A percentile compares a stretch with the other conserved stretches of the same genome.
phyloP scores from a whole-genome alignment of 2,113 vertebrate species.

The Coptodon bakossiorum region DNA sequence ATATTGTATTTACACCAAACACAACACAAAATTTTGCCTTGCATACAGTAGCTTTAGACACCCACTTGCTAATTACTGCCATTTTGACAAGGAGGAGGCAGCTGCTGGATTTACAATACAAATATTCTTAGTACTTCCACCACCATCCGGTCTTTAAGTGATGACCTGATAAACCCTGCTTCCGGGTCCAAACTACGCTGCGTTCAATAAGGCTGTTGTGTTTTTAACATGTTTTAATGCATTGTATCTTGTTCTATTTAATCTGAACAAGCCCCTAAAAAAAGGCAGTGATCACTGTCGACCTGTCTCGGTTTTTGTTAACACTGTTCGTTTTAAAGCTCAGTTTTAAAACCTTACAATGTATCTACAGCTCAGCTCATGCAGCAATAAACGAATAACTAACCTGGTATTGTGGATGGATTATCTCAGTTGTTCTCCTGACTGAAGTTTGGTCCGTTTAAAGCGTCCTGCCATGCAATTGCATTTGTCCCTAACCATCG shows the following conservation, averaged over 20 bases:
- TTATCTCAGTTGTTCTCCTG: neutral
- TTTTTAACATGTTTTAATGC: neutral
- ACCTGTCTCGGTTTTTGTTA: neutral
- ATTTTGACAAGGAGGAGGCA: neutral
- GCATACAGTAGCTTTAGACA: neutral
- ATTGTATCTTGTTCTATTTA: neutral
- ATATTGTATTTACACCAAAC: neutral
- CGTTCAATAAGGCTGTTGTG: neutral
- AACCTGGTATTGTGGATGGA: neutral
- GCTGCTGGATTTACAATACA: neutral
- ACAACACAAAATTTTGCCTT: neutral
- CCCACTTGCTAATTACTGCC: neutral
- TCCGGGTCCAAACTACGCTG: accelerated
- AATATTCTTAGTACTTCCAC: neutral
- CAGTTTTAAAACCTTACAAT: neutral
- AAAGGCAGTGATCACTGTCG: neutral
- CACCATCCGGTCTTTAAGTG: neutral
- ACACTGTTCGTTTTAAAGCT: neutral
- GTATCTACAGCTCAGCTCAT: neutral
- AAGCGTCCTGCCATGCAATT: neutral
- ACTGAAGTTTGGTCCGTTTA: neutral
- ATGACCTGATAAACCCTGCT: neutral
- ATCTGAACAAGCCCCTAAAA: neutral
- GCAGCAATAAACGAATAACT: neutral
- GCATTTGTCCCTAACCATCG: neutral